Conservation (phyloP, 2,888 invertebrate species). For the Malthinus flaveolus region DNA sequence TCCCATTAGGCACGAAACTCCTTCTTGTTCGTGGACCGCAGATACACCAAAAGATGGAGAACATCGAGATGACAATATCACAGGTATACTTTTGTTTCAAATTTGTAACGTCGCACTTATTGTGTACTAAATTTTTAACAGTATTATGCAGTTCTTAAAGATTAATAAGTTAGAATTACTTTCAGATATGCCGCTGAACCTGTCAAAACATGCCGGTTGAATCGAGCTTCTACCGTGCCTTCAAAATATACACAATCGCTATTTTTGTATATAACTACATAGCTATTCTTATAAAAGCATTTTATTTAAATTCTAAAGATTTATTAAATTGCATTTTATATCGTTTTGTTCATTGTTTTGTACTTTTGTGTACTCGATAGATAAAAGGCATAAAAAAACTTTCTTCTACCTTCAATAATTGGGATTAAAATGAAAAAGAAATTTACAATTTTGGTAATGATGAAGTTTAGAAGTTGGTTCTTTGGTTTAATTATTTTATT, state of each 20-base stretch:
- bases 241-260: conserved; percentile 37
- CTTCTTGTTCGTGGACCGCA: conserved; percentile 61
- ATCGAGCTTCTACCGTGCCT: conserved; percentile 45
- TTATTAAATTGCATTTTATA: not conserved
- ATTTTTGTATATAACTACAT: conserved; percentile 28
- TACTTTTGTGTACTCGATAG: not conserved
- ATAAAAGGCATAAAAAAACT: no score
- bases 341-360: not conserved
- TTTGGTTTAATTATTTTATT: no score
- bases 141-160: not conserved
- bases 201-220: conserved; percentile 80
- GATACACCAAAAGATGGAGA: conserved; percentile 57
- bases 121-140: no score
- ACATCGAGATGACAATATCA: conserved; percentile 62
- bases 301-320: conserved; percentile 11
- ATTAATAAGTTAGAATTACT: conserved; percentile 37
- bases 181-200: conserved; percentile 87
- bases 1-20: conserved; percentile 53
- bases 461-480: no score
- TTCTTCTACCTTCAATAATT: no score
- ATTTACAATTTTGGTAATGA: no score
- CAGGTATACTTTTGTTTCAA: conserved; percentile 52
- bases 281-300: conserved; percentile 31
- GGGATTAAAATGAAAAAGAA: no score
- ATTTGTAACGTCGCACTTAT: not conserved